phyloP scores from a whole-genome alignment of 2,888 invertebrate genomes.

The Eupsilia transversa region DNA sequence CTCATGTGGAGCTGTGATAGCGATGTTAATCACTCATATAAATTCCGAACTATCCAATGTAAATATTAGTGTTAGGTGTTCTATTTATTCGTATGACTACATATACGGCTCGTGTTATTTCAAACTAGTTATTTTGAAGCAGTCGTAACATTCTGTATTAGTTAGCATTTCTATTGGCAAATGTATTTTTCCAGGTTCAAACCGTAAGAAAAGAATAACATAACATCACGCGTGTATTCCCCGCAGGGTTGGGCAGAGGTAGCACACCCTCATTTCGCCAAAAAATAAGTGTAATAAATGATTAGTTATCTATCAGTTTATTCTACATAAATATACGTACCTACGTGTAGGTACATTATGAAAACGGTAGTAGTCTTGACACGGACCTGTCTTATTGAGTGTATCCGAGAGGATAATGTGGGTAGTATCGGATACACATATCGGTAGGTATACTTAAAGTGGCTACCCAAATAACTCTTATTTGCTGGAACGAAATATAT shows the following conservation, averaged over 20 bases:
- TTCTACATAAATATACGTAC: not conserved
- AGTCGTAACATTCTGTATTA: conserved; percentile 4
- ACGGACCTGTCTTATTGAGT: not conserved
- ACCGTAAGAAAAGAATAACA: not conserved
- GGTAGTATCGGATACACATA: not conserved
- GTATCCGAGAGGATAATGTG: not conserved
- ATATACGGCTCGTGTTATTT: conserved; percentile 21
- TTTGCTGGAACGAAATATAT: not conserved
- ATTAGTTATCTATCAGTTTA: not conserved
- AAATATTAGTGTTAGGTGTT: conserved; percentile 11
- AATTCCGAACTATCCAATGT: not conserved
- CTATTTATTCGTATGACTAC: conserved; percentile 8
- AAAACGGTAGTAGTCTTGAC: not conserved
- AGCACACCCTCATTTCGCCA: too few species aligned
- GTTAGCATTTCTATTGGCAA: conserved; percentile 1
- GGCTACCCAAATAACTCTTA: conserved; percentile 3
- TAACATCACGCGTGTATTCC: not conserved
- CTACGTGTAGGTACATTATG: not conserved
- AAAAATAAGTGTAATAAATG: not conserved
- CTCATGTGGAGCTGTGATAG: not conserved
- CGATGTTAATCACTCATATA: conserved; percentile 9
- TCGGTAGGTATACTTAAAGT: not conserved
- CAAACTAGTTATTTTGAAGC: conserved; percentile 4
- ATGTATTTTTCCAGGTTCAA: not conserved
- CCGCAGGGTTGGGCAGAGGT: too few species aligned